Percentiles rank a stretch among this genome's conserved stretches.
Evolutionary conservation across 2,888 invertebrate species (phyloP).

Genomic region (Synanthedon formicaeformis): DNA sequence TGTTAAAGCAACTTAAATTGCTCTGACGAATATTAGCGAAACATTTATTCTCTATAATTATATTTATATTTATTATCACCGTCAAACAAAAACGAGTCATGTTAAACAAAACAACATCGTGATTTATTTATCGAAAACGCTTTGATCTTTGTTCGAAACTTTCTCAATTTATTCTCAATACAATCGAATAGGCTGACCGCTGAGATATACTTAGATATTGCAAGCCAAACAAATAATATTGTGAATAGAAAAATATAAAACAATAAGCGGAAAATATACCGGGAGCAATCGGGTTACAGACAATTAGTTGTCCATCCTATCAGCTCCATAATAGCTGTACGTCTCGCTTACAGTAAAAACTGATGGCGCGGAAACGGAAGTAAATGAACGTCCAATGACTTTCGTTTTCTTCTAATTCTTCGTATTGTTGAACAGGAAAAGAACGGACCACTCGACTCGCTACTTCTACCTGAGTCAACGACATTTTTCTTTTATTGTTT

Average conservation of each 20-base stretch:
- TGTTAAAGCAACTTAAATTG: no score
- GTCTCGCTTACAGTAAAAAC: conserved; percentile 40
- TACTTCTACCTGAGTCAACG: conserved; percentile 36
- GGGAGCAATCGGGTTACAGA: conserved; percentile 17
- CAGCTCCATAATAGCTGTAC: conserved; percentile 29
- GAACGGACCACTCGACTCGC: conserved; percentile 25
- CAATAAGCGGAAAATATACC: not conserved
- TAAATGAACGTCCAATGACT: conserved; percentile 63
- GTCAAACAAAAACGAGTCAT: not conserved
- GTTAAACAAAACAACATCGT: conserved; percentile 12
- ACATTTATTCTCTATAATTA: not conserved
- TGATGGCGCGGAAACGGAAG: conserved; percentile 50
- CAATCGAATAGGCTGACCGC: conserved; percentile 7
- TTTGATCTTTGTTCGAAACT: conserved; percentile 11
- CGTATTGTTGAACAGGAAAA: conserved; percentile 37
- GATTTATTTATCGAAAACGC: conserved; percentile 12
- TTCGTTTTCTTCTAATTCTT: conserved; percentile 53
- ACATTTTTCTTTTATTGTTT: conserved; percentile 25
- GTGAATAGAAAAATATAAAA: not conserved
- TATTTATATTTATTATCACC: not conserved
- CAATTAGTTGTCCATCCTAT: conserved; percentile 37
- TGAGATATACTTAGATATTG: not conserved
- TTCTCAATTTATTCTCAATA: conserved; percentile 16
- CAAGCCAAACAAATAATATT: not conserved
- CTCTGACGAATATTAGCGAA: no score